Evolutionary conservation across 2,888 invertebrate species (phyloP), one percentile per base, ranked within the genome.

Genomic region (Tetramorium bicarinatum): DNA sequence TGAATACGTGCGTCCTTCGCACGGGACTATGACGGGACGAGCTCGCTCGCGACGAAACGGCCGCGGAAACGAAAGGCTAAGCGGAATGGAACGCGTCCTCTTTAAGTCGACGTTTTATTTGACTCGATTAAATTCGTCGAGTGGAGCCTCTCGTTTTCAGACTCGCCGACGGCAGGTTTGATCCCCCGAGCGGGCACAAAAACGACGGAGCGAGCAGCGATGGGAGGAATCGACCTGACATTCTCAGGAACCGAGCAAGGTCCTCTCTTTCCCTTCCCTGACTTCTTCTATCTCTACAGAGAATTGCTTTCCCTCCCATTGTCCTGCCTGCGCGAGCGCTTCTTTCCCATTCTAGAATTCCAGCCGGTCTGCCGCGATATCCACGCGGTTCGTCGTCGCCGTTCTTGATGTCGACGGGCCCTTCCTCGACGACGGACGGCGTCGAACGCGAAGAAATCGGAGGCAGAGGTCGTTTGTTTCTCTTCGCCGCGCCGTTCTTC

Each of bases 51-150:
- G 59, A 76, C 76, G 41, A 9, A 64, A 67, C 21, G 21, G 34
- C 41, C 52, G 15, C 76, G 76, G 75, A 76, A 29, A 34, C 61
- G 71, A 67, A 34, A 44, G 44, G 13, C 49, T 41, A 56, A 66
- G 15, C 47, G 29, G 62, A 76, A 52, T 49, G 76, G 49, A 59
- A 47, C 71, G 18, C 59, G 34, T 72, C 15, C 34, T 66, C 66
- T 25, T 34, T 54, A 49, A 54, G 49, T 49, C 72, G 41, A 21
- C 38, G 67, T 79, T 86, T 86, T 71, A 86, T 87, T 86, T 69
- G 74, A 87, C 90, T 90, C 89, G 91, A 91, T 91, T 89, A 91
- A 91, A 91, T 88, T 87, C 84, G 87, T 84, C 87, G 85, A 80
- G 61, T n/a, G 76, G 9, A 75, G 25, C 11, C 29, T 34, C 21